Evolutionary conservation across 2,797 vertebrate species (phyloP), one percentile per base, ranked within the genome.

Genomic region (Antrozous pallidus): DNA sequence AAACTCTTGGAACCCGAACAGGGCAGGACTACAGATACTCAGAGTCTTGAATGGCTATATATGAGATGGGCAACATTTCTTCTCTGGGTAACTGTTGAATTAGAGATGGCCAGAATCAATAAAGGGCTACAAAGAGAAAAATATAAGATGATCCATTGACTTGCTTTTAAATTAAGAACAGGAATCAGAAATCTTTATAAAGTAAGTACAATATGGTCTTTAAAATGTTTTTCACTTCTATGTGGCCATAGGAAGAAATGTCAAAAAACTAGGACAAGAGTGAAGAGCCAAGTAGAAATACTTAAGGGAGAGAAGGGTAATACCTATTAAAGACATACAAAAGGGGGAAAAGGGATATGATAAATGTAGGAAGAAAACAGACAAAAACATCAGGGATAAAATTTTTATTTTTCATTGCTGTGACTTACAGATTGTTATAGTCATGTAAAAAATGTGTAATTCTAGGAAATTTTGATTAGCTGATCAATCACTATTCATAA

Each of bases 151-250:
- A 93, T 33, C 33, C n/a, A 63, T 0, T 33, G 28, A 16, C 67
- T 63, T 85, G 58, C 36, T 75, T 89, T 93, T 56, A 82, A 87
- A 78, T 83, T 82, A 94, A 89, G 42, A 45, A n/a, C 6, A 85
- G 24, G 24, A 88, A 94, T 73, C 1, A 84, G 47, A 77, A 71
- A 38, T 61, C 14, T 75, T 56, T 73, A 36, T 78, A 81, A 85
- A 90, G 17, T 49, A 82, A 65, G 47, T 51, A 84, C 9, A 71
- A 54, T 56, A 33, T 36, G 36, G 5, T 77, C 14, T 90, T 81
- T 83, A 71, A 87, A 90, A 77, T 33, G 8, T 26, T 67, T 69
- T 87, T 61, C 22, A 82, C 33, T 58, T 58, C 14, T 45, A 58
- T 17, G 38, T 77, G 61, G 67, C 26, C 26, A 40, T 16, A 40